Evolutionary conservation across 2,888 invertebrate species (phyloP).

Genomic region (Diarsia mendica): DNA sequence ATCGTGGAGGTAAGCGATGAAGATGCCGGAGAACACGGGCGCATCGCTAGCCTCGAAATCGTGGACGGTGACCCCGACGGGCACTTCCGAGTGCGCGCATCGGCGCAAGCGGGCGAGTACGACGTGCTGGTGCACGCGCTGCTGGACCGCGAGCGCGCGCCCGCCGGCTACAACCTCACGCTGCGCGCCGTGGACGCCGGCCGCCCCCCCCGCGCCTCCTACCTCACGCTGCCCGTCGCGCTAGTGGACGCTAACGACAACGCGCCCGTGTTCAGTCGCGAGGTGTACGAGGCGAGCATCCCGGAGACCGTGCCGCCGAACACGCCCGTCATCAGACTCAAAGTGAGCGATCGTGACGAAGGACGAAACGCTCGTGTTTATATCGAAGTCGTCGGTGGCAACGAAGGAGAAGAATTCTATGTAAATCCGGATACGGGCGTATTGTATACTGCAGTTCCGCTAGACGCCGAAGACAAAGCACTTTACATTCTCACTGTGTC

Average conservation of each 20-base stretch:
- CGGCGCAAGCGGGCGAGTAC: conserved; percentile 92
- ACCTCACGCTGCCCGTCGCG: conserved; percentile 95
- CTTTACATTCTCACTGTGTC: conserved; percentile 97
- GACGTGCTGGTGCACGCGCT: conserved; percentile 95
- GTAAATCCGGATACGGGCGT: conserved; percentile 97
- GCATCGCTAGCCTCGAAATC: conserved; percentile 95
- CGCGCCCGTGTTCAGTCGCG: conserved; percentile 96
- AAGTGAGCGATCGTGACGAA: conserved; percentile 96
- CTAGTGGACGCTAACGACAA: conserved; percentile 96
- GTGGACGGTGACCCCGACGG: conserved; percentile 97
- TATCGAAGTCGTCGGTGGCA: conserved; percentile 97
- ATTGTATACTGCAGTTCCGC: conserved; percentile 94
- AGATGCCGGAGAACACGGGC: conserved; percentile 96
- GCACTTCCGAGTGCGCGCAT: conserved; percentile 94
- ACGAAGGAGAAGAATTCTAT: conserved; percentile 96
- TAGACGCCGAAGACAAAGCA: conserved; percentile 96
- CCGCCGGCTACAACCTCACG: conserved; percentile 96
- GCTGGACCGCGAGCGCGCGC: conserved; percentile 94
- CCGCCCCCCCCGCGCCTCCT: conserved; percentile 93
- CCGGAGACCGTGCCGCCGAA: conserved; percentile 97
- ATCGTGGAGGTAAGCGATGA: conserved; percentile 96
- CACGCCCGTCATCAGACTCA: conserved; percentile 96
- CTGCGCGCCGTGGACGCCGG: conserved; percentile 96
- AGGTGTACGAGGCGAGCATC: conserved; percentile 96
- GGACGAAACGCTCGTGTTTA: conserved; percentile 96